These are phyloP conservation scores for Hyla sarda DNA, from an alignment of 2,113 vertebrate genomes.

Conservation along the genomic window DNA sequence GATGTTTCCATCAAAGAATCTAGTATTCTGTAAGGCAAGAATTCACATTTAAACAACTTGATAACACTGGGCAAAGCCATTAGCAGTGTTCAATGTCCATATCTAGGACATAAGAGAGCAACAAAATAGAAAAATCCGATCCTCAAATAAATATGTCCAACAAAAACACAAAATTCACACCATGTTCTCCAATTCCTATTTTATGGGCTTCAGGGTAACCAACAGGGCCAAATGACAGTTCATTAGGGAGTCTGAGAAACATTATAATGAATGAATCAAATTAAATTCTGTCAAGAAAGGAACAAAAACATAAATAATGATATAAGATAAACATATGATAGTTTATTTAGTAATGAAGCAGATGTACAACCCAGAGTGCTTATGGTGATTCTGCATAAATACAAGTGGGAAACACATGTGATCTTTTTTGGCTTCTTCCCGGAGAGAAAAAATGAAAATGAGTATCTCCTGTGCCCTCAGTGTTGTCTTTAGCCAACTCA, in stretches of 20 bases:
- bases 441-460: constrained; percentile 2
- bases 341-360: constrained; percentile 6
- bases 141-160: neutral
- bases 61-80: no score
- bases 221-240: neutral
- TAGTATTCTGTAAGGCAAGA: no score
- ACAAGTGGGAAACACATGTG: constrained; percentile 25
- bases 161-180: neutral
- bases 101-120: neutral
- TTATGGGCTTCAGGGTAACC: neutral
- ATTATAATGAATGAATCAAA: neutral
- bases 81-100: no score
- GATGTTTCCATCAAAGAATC: no score
- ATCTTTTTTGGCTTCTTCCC: constrained; percentile 22
- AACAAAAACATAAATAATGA: constrained; percentile 23
- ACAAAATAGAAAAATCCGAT: neutral
- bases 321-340: neutral
- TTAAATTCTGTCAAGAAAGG: neutral
- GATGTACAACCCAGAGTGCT: constrained; percentile 4
- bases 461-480: constrained; percentile 34
- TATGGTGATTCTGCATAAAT: constrained; percentile 26
- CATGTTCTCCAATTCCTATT: neutral
- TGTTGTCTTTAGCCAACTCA: constrained; percentile 45
- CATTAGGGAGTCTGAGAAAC: neutral
- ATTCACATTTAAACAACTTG: no score